Evolutionary conservation across 2,888 invertebrate genomes (phyloP).

Genomic region (Callosobruchus maculatus): DNA sequence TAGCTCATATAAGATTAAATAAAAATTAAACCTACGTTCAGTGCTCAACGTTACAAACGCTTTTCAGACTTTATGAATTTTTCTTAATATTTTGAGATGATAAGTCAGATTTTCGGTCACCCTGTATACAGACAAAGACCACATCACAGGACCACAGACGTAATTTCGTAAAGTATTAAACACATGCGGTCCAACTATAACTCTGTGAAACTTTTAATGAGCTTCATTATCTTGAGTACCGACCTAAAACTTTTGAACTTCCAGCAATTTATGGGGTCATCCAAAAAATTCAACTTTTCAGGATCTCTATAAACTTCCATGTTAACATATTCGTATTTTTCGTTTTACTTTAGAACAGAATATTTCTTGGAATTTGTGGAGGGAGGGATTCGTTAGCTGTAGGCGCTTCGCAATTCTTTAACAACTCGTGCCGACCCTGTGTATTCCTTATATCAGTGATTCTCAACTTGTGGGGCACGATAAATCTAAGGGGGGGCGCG

Average conservation of each 20-base stretch:
- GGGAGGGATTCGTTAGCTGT: not conserved
- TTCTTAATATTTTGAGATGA: no score
- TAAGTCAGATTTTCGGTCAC: no score
- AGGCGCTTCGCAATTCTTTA: not conserved
- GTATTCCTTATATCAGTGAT: not conserved
- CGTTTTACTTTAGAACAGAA: not conserved
- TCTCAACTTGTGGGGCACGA: no score
- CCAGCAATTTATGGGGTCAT: not conserved
- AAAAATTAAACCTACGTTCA: no score
- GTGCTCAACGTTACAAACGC: no score
- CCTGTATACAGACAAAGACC: no score
- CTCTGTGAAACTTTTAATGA: not conserved
- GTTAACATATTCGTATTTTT: not conserved
- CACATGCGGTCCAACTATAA: not conserved
- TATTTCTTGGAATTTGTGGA: not conserved
- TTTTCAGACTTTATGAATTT: no score
- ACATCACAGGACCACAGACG: not conserved
- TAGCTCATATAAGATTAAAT: no score
- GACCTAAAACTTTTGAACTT: not conserved
- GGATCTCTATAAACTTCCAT: not conserved
- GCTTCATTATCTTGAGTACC: not conserved
- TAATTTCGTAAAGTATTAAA: not conserved
- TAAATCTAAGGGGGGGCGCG: no score
- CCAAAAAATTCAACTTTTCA: not conserved
- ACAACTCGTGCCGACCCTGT: not conserved